Base-by-base conservation (phyloP, 1,140 invertebrate species). In the Drosophila kanapiae region DNA sequence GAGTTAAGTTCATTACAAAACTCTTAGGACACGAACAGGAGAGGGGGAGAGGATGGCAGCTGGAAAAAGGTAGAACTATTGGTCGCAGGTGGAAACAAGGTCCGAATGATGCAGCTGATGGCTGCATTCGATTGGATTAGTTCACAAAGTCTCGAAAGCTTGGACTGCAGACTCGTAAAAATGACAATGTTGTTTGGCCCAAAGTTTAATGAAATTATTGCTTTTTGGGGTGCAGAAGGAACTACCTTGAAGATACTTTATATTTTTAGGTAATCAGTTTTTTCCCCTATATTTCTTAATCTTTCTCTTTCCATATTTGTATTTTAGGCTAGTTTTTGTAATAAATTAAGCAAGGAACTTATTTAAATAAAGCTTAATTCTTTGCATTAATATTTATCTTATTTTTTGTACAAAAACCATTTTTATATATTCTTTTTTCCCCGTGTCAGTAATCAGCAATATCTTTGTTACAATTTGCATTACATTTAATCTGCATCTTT, bases 1-100 rank as follows among this genome's bases (percentile, higher is more conserved):
- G 72, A 80, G 84, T 80, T 88, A 88, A 88, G 84, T 78, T 88
- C 80, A 87, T 87, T 87, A 87, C 54, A 43, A 47, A 61, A 48
- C n/a, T 69, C 43, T 45, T 48, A 10, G 35, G 33, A 58, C 43
- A 71, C n/a, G 47, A 16, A 43, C 23, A 37, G 51, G 23, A 7
- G 23, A 27, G 37, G 31, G 4, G 42, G 1, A n/a, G 38, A 16
- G 29, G 8, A 4, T 13, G 31, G 53, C 16, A 62, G 33, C 14
- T 60, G 48, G 54, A 38, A 51, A 51, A 53, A 33, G 13, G 2
- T 16, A 40, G 23, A 45, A 11, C 16, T 29, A 35, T 48, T 77
- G 58, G 75, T 53, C 47, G 37, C 80, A 80, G 77, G 80, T 84
- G 80, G 68, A 69, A 67, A 42, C 23, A 53, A 16, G 53, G 54